Conservation (phyloP, 2,113 vertebrate species). For the Morone saxatilis region DNA sequence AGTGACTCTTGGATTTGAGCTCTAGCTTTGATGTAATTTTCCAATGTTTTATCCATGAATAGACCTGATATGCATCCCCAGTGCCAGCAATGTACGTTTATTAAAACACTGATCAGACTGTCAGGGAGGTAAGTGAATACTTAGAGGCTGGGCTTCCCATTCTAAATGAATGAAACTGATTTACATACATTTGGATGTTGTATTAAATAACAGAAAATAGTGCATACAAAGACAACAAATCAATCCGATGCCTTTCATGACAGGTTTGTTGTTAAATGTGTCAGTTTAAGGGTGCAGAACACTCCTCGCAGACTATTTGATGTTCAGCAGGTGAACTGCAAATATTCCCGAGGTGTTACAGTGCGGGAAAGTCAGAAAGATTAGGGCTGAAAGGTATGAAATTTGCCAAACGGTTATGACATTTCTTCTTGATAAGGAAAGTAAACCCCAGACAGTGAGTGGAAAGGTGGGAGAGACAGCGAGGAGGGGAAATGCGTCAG, state of each 20-base stretch:
- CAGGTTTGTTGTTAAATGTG: neutral
- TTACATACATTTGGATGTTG: neutral
- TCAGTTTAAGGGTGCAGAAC: neutral
- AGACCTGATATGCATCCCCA: slow-evolving; percentile 27
- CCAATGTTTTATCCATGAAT: slow-evolving; percentile 36
- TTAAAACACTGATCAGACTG: slow-evolving; percentile 37
- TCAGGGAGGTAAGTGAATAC: slow-evolving; percentile 25
- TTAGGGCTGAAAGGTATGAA: slow-evolving; percentile 24
- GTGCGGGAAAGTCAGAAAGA: slow-evolving; percentile 33
- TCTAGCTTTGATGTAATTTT: slow-evolving; percentile 56
- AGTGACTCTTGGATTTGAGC: slow-evolving; percentile 35
- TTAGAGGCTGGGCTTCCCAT: slow-evolving; percentile 3
- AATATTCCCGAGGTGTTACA: slow-evolving; percentile 4
- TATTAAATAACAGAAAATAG: slow-evolving; percentile 18
- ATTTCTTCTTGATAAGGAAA: slow-evolving; percentile 38
- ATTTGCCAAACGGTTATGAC: slow-evolving; percentile 47
- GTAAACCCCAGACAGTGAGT: slow-evolving; percentile 23
- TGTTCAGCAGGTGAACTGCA: slow-evolving; percentile 22
- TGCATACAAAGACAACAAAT: slow-evolving; percentile 16
- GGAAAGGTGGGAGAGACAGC: slow-evolving; percentile 23
- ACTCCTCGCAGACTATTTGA: neutral
- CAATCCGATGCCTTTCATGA: slow-evolving; percentile 2
- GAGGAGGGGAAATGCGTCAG: slow-evolving; percentile 10
- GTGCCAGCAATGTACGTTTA: slow-evolving; percentile 23
- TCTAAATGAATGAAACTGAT: neutral